These are phyloP conservation scores for Drosophila monieri DNA, from an alignment of 2,888 invertebrate species.

Conservation along the genomic window DNA sequence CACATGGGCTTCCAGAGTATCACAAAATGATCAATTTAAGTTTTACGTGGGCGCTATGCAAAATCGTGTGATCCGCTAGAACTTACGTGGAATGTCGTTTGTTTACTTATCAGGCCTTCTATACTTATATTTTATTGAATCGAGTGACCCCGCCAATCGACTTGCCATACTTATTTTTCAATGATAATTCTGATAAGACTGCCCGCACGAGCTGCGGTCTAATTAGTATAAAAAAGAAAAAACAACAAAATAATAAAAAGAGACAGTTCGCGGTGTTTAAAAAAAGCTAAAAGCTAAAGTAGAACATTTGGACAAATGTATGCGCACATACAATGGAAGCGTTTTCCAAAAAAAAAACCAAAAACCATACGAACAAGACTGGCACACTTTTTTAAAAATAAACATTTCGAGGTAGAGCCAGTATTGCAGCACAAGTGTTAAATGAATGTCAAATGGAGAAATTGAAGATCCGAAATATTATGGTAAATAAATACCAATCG, in stretches of 20 bases:
- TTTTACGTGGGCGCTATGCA: constrained; percentile 21
- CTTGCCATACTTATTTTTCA: constrained; percentile 40
- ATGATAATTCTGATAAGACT: constrained; percentile 64
- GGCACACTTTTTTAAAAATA: constrained; percentile 45
- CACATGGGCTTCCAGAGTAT: constrained; percentile 21
- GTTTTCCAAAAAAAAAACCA: constrained; percentile 31
- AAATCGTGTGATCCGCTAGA: constrained; percentile 27
- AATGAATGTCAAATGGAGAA: constrained; percentile 37
- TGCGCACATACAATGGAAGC: constrained; percentile 14
- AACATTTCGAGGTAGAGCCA: constrained; percentile 23
- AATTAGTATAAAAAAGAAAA: constrained; percentile 54
- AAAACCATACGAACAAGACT: constrained; percentile 10
- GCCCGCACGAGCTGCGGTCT: constrained; percentile 29
- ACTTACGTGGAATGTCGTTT: constrained; percentile 11
- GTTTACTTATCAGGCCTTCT: constrained; percentile 34
- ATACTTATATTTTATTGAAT: constrained; percentile 26
- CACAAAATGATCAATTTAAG: constrained; percentile 37
- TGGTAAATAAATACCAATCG: background rate
- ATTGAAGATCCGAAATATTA: constrained; percentile 4
- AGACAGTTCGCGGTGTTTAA: background rate
- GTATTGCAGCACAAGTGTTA: constrained; percentile 13
- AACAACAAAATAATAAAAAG: constrained; percentile 9
- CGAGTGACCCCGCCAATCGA: constrained; percentile 51
- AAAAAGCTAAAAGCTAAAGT: constrained; percentile 13
- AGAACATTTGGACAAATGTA: constrained; percentile 20